Conservation (phyloP, 2,113 vertebrate genomes). For the mouse (Mus musculus) region DNA sequence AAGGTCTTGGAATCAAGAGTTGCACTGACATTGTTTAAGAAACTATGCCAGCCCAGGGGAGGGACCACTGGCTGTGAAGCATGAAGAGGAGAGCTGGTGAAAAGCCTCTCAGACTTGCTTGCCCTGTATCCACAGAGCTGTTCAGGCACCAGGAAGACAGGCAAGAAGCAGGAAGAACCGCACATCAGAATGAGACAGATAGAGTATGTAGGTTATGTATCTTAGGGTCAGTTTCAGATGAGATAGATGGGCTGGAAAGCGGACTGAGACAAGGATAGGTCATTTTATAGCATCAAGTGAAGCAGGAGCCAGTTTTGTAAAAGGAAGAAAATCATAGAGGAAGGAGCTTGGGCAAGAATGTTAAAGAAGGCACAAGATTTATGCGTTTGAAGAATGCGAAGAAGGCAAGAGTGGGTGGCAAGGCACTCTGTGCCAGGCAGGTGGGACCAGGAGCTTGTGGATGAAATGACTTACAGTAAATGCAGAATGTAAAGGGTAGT, state of each 20-base stretch:
- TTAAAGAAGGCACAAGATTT: not conserved
- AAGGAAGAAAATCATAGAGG: not conserved
- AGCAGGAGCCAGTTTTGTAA: not conserved
- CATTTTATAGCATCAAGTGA: not conserved
- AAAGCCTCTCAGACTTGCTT: not conserved
- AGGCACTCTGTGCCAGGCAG: not conserved
- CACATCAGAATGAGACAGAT: not conserved
- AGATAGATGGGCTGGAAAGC: not conserved
- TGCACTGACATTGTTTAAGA: too few species aligned
- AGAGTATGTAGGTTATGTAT: not conserved
- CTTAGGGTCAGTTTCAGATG: not conserved
- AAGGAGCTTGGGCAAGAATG: not conserved
- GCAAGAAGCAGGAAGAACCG: fast-evolving
- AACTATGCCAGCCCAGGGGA: not conserved
- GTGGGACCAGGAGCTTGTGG: fast-evolving
- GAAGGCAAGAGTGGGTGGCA: not conserved
- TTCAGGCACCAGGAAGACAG: not conserved
- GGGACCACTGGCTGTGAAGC: not conserved
- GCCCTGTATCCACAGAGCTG: not conserved
- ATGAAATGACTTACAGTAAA: not conserved
- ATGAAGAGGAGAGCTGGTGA: too few species aligned
- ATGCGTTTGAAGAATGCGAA: not conserved
- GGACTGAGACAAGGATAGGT: not conserved
- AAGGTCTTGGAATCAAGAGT: not conserved
- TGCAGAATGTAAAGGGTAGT: too few species aligned